Evolutionary conservation across 2,888 invertebrate genomes (phyloP), one percentile per base, ranked within the genome.

Genomic region (Vandiemenella viatica): DNA sequence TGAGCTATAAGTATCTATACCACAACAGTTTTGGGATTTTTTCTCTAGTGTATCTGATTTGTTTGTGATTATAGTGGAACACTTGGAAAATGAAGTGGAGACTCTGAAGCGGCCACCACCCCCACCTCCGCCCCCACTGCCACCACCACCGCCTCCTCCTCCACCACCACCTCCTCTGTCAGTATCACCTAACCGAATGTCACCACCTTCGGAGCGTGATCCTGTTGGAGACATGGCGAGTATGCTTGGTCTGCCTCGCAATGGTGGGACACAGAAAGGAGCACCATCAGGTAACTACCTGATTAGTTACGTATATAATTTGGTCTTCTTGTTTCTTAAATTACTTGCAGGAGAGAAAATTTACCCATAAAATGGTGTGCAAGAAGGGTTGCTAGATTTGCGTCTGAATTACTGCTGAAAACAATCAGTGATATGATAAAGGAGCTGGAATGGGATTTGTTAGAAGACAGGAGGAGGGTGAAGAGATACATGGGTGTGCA

Each of bases 201-300:
- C 41, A 37, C 40, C 45, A 38, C 21, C 26, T 18, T 41, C 19
- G 16, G 15, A 18, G 32, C 22, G 32, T 26, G 63, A 60, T 38
- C 68, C 71, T 1, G 64, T 71, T 6, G 55, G 63, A 7, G 69
- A 71, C 45, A 76, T 78, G 75, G 76, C 76, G 5, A 72, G 70
- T 43, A 67, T 77, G 65, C 60, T 78, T 41, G 74, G 76, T 0
- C 72, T 70, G 15, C 72, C 74, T 21, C 74, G 74, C 19, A 72
- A 69, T 44, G 70, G 74, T 41, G 69, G n/a, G 71, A 55, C 74
- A 73, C 58, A 75, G 74, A 50, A 74, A 75, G 69, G 54, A 60
- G 53, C 17, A 8, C 21, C 42, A 13, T n/a, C 16, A 42, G 15
- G n/a, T n/a, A 40, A 23, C 15, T 3, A n/a, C 22, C 7, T 42